phyloP scores from a whole-genome alignment of 2,888 invertebrate genomes.

The Eledona agricola region DNA sequence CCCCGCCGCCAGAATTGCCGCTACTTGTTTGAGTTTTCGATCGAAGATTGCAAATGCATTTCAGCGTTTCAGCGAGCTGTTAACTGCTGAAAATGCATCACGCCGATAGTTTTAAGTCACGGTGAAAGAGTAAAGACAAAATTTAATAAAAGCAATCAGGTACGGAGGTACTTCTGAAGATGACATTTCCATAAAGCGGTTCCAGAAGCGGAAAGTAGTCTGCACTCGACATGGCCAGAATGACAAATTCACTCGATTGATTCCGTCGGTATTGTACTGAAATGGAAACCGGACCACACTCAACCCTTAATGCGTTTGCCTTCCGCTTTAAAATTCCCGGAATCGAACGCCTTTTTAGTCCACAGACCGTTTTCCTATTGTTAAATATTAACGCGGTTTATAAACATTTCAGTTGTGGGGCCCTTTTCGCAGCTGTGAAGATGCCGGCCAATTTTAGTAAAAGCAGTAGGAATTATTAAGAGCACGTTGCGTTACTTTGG shows the following conservation, averaged over 20 bases:
- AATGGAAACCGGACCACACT: constrained; percentile 35
- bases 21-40: too few relatives aligned
- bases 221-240: constrained; percentile 40
- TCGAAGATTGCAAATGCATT: too few relatives aligned
- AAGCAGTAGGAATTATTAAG: constrained; percentile 18
- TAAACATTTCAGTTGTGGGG: constrained; percentile 20
- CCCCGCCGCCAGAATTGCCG: too few relatives aligned
- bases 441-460: constrained; percentile 17
- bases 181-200: constrained; percentile 38
- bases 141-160: constrained; percentile 33
- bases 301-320: constrained; percentile 36
- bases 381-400: constrained; percentile 20
- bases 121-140: constrained; percentile 11
- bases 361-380: constrained; percentile 16
- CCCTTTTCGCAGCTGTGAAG: constrained; percentile 7
- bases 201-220: constrained; percentile 32
- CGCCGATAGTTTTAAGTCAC: too few relatives aligned
- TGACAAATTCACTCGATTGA: constrained; percentile 43
- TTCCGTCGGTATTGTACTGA: constrained; percentile 38
- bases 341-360: constrained; percentile 16
- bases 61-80: too few relatives aligned
- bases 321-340: constrained; percentile 29
- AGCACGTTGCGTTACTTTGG: background rate
- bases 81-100: too few relatives aligned
- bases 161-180: constrained; percentile 29